Conservation (phyloP, 1,140 invertebrate genomes). For the Piezodorus guildinii region DNA sequence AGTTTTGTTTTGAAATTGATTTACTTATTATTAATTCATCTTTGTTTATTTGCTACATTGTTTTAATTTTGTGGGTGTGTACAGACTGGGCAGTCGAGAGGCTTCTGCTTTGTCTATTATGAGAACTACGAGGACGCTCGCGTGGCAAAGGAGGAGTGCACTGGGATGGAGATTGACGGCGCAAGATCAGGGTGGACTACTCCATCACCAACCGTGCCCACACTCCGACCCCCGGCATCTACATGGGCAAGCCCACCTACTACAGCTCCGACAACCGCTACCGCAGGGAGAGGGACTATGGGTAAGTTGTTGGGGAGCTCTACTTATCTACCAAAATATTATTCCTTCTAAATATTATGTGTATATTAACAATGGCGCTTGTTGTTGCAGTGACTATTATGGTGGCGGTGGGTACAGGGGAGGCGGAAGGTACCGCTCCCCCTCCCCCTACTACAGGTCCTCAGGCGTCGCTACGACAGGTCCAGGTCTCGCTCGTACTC, state of each 20-base stretch:
- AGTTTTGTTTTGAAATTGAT: too few relatives aligned
- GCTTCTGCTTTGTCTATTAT: slow-evolving; percentile 97
- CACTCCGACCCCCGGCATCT: slow-evolving; percentile 94
- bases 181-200: slow-evolving; percentile 88
- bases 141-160: slow-evolving; percentile 85
- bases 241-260: slow-evolving; percentile 86
- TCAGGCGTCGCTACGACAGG: too few relatives aligned
- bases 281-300: slow-evolving; percentile 16
- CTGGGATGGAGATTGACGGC: slow-evolving; percentile 89
- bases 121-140: slow-evolving; percentile 79
- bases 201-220: slow-evolving; percentile 95
- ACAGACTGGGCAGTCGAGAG: slow-evolving; percentile 55
- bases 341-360: too few relatives aligned
- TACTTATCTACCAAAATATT: too few relatives aligned
- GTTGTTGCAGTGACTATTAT: too few relatives aligned
- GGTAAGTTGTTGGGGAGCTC: slow-evolving; percentile 14
- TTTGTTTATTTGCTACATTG: background rate
- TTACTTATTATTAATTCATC: too few relatives aligned
- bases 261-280: slow-evolving; percentile 8
- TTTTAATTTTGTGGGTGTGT: background rate
- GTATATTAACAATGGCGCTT: too few relatives aligned
- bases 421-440: too few relatives aligned
- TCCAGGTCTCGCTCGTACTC: too few relatives aligned
- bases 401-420: too few relatives aligned
- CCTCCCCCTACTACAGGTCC: too few relatives aligned